phyloP scores from a whole-genome alignment of 2,797 vertebrate species.

The Toxotes lorentzi region DNA sequence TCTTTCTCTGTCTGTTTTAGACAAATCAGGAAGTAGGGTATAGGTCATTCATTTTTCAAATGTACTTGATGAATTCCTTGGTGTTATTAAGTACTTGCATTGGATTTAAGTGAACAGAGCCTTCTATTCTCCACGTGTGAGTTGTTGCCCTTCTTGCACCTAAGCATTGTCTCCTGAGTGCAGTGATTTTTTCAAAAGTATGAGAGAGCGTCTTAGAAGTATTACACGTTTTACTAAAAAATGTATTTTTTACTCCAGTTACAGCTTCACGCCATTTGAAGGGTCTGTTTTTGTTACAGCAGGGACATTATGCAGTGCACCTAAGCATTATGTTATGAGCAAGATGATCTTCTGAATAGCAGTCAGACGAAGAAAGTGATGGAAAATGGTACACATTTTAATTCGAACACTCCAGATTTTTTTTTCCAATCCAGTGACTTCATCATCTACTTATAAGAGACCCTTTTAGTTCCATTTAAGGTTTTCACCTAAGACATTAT shows the following conservation, averaged over 20 bases:
- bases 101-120: neutral
- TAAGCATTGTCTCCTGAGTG: neutral
- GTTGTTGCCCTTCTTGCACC: neutral
- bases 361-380: neutral
- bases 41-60: neutral
- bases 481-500: slow-evolving; percentile 24
- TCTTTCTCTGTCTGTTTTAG: slow-evolving; percentile 16
- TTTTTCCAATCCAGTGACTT: neutral
- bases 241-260: neutral
- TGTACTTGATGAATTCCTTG: neutral
- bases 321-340: neutral
- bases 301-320: neutral
- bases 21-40: neutral
- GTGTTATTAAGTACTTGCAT: neutral
- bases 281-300: neutral
- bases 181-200: neutral
- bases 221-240: neutral
- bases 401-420: neutral
- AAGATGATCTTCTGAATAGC: slow-evolving; percentile 4
- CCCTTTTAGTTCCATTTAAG: neutral
- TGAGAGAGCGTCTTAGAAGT: neutral
- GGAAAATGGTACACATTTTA: neutral
- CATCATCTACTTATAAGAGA: slow-evolving; percentile 12
- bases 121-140: neutral
- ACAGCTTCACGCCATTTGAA: slow-evolving; percentile 1